Evolutionary conservation across 2,797 vertebrate genomes (phyloP), one percentile per base, ranked within the genome.

Genomic region (Brachyalestes nurse): DNA sequence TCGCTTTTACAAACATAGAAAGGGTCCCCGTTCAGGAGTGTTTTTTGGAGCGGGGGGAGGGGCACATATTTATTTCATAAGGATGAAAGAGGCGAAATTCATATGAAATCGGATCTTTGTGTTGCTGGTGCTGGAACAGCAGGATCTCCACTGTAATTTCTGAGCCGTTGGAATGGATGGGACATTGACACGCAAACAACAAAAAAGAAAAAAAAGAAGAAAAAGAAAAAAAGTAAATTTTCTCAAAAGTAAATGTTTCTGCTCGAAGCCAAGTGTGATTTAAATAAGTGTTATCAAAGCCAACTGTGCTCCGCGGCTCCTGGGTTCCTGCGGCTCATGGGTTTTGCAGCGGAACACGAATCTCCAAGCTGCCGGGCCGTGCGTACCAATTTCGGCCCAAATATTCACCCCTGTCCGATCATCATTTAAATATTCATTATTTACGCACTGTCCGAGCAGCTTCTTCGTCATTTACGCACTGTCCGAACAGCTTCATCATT

Each of bases 1-100:
- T 74, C 74, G 34, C 65, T 58, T 81, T 49, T 71, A 8, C 58
- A 75, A 83, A 77, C 70, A 87, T 85, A 67, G 72, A 86, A 80
- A 72, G 71, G 82, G 51, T 13, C 49, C 65, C 88, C 82, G 42
- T 85, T 88, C 88, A 88, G 82, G 88, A 87, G 34, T 13, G 47
- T 51, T 13, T 82, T 85, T 88, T 82, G 87, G 83, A 88, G n/a
- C n/a, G n/a, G 78, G 49, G 72, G 65, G 78, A 77, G 49, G 72
- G 65, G 78, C 92, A 93, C 94, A 94, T 91, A 89, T 93, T 95
- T 94, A 88, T 95, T 93, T 91, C 93, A 94, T 95, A 93, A 95
- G 90, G 94, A 95, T 95, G 92, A 95, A 95, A 94, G 94, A 81
- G 57, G 74, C 34, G 51, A 89, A 71, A 78, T 88, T 92, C 87